Conservation (phyloP, 2,113 vertebrate species). For the Synodontis membranacea region DNA sequence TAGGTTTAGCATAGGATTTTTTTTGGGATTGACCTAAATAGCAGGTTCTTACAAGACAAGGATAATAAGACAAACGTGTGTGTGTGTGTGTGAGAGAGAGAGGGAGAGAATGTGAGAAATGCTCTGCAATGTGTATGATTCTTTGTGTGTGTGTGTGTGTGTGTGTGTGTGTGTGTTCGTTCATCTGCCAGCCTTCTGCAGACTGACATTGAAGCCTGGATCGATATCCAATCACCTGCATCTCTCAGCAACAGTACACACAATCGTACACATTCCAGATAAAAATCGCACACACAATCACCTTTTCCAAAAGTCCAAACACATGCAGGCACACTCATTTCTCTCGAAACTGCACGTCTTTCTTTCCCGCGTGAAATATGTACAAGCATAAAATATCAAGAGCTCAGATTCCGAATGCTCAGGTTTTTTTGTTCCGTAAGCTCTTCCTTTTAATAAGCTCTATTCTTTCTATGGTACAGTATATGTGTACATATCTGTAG, state of each 20-base stretch:
- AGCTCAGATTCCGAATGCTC: background rate
- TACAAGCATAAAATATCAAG: background rate
- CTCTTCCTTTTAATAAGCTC: background rate
- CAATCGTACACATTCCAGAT: conserved; percentile 37
- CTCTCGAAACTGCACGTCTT: background rate
- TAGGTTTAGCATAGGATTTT: too few species aligned
- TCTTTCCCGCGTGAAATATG: background rate
- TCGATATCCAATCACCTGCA: conserved; percentile 60
- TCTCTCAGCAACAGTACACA: conserved; percentile 47
- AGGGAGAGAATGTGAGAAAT: conserved; percentile 8
- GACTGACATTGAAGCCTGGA: conserved; percentile 45
- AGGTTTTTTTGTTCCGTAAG: background rate
- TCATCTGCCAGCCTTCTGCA: conserved; percentile 32
- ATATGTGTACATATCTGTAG: background rate
- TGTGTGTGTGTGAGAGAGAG: background rate
- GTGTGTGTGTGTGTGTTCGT: conserved; percentile 19
- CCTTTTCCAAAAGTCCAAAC: conserved; percentile 17
- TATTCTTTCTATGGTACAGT: background rate
- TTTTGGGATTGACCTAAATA: too few species aligned
- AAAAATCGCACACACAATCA: conserved; percentile 28
- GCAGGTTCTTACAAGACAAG: too few species aligned
- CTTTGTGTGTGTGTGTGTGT: background rate
- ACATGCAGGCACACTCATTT: background rate
- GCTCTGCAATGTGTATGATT: conserved; percentile 15
- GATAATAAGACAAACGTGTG: conserved; percentile 3